Conservation (phyloP, 2,797 vertebrate species). For the Rhabdomys pumilio region DNA sequence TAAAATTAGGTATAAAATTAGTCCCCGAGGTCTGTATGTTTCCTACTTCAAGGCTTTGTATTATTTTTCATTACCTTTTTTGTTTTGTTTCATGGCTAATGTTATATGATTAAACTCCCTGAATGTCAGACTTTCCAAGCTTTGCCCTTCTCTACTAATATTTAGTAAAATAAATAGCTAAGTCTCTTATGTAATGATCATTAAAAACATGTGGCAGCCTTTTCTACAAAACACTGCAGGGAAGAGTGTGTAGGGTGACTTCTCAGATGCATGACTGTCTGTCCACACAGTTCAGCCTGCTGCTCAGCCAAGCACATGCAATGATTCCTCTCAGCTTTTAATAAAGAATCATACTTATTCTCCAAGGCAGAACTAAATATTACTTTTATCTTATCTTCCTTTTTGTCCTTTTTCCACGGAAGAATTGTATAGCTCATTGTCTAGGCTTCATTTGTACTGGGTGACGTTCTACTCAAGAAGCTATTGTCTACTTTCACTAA, state of each 20-base stretch:
- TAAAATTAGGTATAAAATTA: conserved; percentile 55
- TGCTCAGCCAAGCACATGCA: not conserved
- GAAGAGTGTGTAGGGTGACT: not conserved
- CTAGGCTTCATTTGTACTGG: not conserved
- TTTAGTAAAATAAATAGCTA: not conserved
- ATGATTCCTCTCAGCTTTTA: not conserved
- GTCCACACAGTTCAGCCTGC: not conserved
- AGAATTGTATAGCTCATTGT: not conserved
- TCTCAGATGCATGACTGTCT: not conserved
- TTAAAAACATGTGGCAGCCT: not conserved
- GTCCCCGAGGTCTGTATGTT: not conserved
- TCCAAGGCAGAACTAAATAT: not conserved
- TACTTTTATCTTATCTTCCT: not conserved
- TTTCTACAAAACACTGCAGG: not conserved
- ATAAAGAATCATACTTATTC: conserved; percentile 10
- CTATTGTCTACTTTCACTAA: not conserved
- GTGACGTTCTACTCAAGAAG: not conserved
- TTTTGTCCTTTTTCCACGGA: not conserved
- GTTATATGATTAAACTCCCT: not conserved
- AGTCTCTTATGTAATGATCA: not conserved
- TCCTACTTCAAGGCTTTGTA: not conserved
- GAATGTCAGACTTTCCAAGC: not conserved
- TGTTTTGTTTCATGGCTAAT: conserved; percentile 34
- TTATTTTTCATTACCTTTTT: not conserved
- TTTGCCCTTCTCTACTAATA: not conserved